Evolutionary conservation across 2,113 vertebrate species (phyloP), one percentile per base, ranked within the genome.

Genomic region (Petromus typicus): DNA sequence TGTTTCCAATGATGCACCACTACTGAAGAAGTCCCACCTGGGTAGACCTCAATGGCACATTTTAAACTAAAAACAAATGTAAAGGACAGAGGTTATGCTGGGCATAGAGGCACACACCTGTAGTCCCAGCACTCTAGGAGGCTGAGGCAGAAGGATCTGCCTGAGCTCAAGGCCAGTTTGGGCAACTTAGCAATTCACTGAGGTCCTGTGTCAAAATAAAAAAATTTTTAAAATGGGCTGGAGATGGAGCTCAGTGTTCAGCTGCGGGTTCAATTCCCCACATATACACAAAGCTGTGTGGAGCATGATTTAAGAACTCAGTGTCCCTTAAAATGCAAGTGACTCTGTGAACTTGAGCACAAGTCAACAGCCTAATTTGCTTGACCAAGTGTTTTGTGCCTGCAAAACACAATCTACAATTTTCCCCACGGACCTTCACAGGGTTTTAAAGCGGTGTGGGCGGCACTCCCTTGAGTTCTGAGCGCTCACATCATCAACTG

Each of bases 351-450:
- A n/a, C n/a, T n/a, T n/a, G n/a, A 25, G 23, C 78, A 78, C 45
- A 96, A 87, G 37, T 76, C 84, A 86, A 63, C 51, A 93, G 66
- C n/a, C 89, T 86, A 84, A 86, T 89, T 92, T 66, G 91, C 27
- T 51, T 82, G 8, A 86, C 56, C 81, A 92, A 95, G 71, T 54
- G 27, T 80, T 88, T 32, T 61, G 30, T 37, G 11, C 27, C 88
- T 93, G 37, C 30, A 95, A 87, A 97, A 86, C 48, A 78, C 34
- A 92, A 88, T 78, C 45, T 79, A 73, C 84, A 92, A 83, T 45
- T 76, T 76, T 43, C 57, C 69, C 57, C 34, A 61, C 56, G 67
- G 79, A 92, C 23, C 54, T 75, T 63, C 43, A 40, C 6, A 37
- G 76, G 75, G 48, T 69, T 90, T 73, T 88, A 37, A 90, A 96